Conservation (phyloP, 2,113 vertebrate species). For the Cavia aperea region DNA sequence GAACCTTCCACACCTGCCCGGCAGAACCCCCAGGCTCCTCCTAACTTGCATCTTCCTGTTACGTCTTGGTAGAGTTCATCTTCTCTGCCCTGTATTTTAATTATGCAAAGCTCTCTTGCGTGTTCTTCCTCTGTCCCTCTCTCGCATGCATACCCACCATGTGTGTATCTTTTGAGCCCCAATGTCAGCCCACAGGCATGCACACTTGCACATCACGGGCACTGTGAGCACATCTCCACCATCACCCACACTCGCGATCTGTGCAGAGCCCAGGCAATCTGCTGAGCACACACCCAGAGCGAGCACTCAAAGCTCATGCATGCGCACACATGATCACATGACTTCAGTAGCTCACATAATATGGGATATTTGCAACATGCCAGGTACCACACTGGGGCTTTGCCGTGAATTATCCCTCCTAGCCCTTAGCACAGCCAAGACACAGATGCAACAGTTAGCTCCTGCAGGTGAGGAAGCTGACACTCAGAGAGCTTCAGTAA, state of each 20-base stretch:
- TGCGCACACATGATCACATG: neutral
- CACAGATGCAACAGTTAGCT: neutral
- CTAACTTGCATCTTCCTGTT: neutral
- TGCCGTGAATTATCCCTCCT: neutral
- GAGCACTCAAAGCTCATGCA: no score
- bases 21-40: neutral
- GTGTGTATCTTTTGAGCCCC: no score
- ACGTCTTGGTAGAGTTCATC: neutral
- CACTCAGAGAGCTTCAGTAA: neutral
- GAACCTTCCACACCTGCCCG: neutral
- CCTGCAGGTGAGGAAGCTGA: neutral
- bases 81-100: neutral
- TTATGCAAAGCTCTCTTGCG: neutral
- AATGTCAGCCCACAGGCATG: neutral
- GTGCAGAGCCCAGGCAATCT: no score
- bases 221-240: neutral
- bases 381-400: neutral
- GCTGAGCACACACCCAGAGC: neutral
- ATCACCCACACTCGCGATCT: neutral
- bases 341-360: no score
- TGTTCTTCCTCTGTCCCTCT: neutral
- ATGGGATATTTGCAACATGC: neutral
- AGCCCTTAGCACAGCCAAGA: neutral
- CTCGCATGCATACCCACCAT: no score
- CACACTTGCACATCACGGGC: neutral